Percentiles rank a stretch among this genome's conserved stretches.
phyloP scores from a whole-genome alignment of 2,888 invertebrate genomes.

The Pyrrhosoma nymphula region DNA sequence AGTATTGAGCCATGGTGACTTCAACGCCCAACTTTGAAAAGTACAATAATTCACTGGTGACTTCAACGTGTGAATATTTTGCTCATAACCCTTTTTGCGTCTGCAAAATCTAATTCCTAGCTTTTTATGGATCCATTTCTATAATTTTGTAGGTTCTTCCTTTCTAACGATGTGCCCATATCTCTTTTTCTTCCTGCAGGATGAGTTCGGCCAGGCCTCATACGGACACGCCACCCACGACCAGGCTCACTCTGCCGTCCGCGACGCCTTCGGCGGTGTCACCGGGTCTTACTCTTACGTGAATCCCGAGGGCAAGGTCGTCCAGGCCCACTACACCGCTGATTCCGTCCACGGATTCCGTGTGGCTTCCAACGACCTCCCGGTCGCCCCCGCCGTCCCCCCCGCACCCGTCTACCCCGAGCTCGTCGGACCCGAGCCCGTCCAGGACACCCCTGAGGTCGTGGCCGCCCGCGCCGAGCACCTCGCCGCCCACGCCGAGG shows the following conservation, averaged over 20 bases:
- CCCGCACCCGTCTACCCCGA: conserved; percentile 69
- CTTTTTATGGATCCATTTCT: too few relatives aligned
- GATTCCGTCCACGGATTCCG: conserved; percentile 77
- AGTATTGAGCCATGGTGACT: neutral
- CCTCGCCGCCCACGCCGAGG: conserved; percentile 76
- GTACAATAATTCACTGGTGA: too few relatives aligned
- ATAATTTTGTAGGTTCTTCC: too few relatives aligned
- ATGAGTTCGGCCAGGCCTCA: conserved; percentile 76
- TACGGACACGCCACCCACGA: conserved; percentile 77
- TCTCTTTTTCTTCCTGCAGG: conserved; percentile 70
- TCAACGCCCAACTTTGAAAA: too few relatives aligned
- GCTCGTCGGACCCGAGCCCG: conserved; percentile 70
- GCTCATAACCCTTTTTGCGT: too few relatives aligned
- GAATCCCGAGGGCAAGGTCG: conserved; percentile 77
- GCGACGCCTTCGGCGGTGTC: conserved; percentile 77
- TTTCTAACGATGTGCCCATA: neutral
- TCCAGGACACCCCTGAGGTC: conserved; percentile 75
- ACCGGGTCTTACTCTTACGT: conserved; percentile 78
- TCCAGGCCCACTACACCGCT: conserved; percentile 77
- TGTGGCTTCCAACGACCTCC: conserved; percentile 77
- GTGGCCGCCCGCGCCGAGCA: conserved; percentile 78
- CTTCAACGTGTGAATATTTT: too few relatives aligned
- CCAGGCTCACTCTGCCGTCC: conserved; percentile 77
- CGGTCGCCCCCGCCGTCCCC: conserved; percentile 74
- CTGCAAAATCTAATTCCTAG: too few relatives aligned